Base-by-base conservation (phyloP, 2,888 invertebrate genomes). In the Aporophyla lueneburgensis region DNA sequence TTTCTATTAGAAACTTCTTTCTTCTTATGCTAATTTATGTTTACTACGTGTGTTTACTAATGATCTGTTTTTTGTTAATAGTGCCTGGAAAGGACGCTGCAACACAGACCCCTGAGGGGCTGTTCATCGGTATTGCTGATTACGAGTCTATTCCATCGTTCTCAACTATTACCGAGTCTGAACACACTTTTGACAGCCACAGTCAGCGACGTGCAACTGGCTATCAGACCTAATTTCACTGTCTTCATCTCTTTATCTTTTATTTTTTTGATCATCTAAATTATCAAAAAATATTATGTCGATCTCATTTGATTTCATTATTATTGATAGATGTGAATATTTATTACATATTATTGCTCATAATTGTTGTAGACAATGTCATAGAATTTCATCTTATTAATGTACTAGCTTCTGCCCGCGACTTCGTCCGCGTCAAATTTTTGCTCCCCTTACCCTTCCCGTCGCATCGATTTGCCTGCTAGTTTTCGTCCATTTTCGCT, bases 151-250 rank as follows among this genome's bases (percentile, higher is more conserved):
- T 58, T 3, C 1, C 0, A 3, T 58, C 58, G 0, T 58, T 58
- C 16, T 58, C 27, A 7, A 58, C 27, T 3, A 0, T 58, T 1
- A 16, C 27, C 0, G 58, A 27, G 0, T 27, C 27, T 19, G 27
- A 7, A 1, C 9, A 3, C 0, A 27, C 58, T 0, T 58, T 27
- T 27, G 16, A 58, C 3, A 58, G 58, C 0, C 58, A 58, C 19
- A 9, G 7, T 0, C 0, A 4, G 7, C 24, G 27, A 7, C 7
- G 1, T 56, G 2, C 5, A 24, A 24, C 12, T 12, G 1, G 12
- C 54, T 1, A 0, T 24, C 54, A 14, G 12, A 12, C 5, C 12
- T 58, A 58, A 58, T 6, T 24, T 56, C 56, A 24, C 24, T 24
- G n/a, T 54, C 54, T 24, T 54, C 33, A 33, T 33, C 33, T 33